These are phyloP conservation scores for Chaetophractus vellerosus DNA, from an alignment of 2,797 vertebrate genomes.

Conservation along the genomic window DNA sequence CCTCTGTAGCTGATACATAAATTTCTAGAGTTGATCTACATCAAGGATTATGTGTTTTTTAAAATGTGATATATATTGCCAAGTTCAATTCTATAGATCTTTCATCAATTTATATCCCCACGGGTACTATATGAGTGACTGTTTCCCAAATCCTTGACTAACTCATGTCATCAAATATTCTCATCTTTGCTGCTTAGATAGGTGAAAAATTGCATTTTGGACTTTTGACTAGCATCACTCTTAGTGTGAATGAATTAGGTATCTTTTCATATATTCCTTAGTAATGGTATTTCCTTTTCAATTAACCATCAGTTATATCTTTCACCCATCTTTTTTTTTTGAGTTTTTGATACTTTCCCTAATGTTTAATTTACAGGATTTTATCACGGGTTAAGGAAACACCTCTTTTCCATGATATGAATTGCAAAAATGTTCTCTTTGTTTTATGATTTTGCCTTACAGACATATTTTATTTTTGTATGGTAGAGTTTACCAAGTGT, in stretches of 20 bases:
- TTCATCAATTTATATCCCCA: neutral
- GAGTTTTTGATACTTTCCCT: neutral
- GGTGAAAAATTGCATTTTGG: neutral
- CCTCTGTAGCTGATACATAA: neutral
- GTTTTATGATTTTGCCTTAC: neutral
- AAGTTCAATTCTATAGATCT: rapidly evolving
- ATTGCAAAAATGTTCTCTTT: neutral
- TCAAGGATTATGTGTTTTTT: neutral
- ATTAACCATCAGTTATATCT: neutral
- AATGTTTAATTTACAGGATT: neutral
- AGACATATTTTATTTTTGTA: neutral
- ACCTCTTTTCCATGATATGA: neutral
- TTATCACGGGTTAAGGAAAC: neutral
- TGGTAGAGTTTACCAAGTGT: neutral
- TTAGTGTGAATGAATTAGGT: neutral
- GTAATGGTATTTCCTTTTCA: neutral
- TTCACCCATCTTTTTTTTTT: neutral
- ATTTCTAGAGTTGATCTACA: neutral
- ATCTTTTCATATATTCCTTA: neutral
- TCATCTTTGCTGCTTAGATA: neutral
- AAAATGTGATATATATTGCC: neutral
- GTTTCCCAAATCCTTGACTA: neutral
- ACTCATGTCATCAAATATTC: rapidly evolving
- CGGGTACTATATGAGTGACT: rapidly evolving
- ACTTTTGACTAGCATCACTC: neutral